phyloP scores from a whole-genome alignment of 2,797 vertebrate genomes.

The Propithecus perrieri region DNA sequence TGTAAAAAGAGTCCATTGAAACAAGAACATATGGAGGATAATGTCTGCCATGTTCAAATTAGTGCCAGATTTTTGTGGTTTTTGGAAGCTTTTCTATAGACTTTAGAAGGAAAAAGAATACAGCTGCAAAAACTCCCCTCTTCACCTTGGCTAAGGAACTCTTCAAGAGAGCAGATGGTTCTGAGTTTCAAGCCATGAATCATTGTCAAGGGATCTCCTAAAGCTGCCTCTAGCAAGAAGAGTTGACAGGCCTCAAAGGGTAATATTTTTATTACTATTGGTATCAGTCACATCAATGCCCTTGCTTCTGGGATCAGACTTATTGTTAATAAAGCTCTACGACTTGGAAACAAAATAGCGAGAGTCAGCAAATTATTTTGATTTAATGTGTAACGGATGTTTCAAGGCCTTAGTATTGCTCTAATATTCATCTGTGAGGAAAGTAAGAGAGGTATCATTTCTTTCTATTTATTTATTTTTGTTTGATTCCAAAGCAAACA shows the following conservation, averaged over 20 bases:
- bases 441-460: background rate
- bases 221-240: conserved; percentile 52
- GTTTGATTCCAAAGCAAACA: background rate
- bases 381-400: background rate
- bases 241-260: conserved; percentile 47
- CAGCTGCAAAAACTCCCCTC: conserved; percentile 78
- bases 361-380: conserved; percentile 49
- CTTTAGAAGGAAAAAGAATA: conserved; percentile 72
- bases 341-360: conserved; percentile 29
- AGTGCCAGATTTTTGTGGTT: conserved; percentile 59
- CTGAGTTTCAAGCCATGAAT: conserved; percentile 76
- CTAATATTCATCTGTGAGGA: background rate
- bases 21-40: conserved; percentile 69
- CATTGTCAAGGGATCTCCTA: conserved; percentile 78
- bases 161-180: conserved; percentile 79
- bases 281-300: conserved; percentile 51
- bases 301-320: conserved; percentile 63
- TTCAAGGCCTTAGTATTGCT: conserved; percentile 17
- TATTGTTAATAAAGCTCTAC: conserved; percentile 47
- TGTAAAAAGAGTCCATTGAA: conserved; percentile 67
- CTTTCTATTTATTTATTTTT: conserved; percentile 4
- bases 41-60: conserved; percentile 67
- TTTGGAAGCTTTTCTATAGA: conserved; percentile 72
- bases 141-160: conserved; percentile 80
- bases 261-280: conserved; percentile 67